phyloP scores from a whole-genome alignment of 92 coral and sea anemone genomes.

The Anthopleura xanthogrammica region DNA sequence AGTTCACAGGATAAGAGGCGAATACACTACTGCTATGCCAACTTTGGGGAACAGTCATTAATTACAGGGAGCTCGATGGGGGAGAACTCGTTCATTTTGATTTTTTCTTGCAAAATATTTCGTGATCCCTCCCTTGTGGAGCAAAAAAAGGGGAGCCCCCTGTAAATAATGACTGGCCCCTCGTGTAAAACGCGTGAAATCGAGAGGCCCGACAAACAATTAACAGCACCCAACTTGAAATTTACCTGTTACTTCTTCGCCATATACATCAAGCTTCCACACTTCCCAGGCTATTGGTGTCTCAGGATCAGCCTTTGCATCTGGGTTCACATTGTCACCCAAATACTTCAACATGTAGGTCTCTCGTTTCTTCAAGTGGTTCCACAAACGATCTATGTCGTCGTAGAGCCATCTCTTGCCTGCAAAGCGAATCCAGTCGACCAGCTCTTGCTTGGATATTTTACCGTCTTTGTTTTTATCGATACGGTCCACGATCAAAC shows the following conservation, averaged over 20 bases:
- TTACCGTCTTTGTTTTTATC: constrained; percentile 88
- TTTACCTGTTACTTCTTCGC: constrained; percentile 32
- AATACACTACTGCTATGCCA: too few relatives aligned
- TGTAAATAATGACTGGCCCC: too few relatives aligned
- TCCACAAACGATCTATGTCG: constrained; percentile 61
- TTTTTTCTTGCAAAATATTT: too few relatives aligned
- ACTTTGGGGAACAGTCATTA: too few relatives aligned
- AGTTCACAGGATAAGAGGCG: too few relatives aligned
- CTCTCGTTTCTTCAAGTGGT: constrained; percentile 26
- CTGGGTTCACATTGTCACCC: constrained; percentile 16
- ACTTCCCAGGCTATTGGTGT: constrained; percentile 63
- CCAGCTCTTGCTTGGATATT: constrained; percentile 57
- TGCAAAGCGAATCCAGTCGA: constrained; percentile 69
- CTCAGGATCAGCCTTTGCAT: constrained; percentile 35
- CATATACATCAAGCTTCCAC: constrained; percentile 45
- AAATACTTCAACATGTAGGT: neutral
- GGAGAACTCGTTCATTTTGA: too few relatives aligned
- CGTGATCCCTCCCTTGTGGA: too few relatives aligned
- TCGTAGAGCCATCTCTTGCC: constrained; percentile 57
- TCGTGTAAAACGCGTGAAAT: too few relatives aligned
- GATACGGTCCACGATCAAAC: constrained; percentile 83
- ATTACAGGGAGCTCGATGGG: too few relatives aligned
- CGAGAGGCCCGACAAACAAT: neutral
- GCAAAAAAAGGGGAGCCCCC: too few relatives aligned
- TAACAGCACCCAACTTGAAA: too few relatives aligned